A percentile compares a stretch with the other conserved stretches of the same genome.
Conservation (phyloP, 2,797 vertebrate genomes). For the Glossophaga mutica region DNA sequence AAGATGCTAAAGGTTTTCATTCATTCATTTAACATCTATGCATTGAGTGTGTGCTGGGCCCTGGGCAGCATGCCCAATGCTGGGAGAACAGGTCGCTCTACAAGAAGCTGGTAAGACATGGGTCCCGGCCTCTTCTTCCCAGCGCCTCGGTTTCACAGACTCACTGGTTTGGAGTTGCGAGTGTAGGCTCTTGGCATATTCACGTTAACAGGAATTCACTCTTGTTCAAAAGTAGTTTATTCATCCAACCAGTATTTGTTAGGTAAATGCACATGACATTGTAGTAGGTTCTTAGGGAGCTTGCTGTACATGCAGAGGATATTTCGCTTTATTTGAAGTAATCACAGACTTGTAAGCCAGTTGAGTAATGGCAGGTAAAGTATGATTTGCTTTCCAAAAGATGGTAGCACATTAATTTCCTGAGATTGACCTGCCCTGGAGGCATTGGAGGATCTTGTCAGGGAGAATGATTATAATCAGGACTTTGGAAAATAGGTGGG, state of each 20-base stretch:
- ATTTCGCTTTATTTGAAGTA: neutral
- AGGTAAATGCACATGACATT: neutral
- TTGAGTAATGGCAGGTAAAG: neutral
- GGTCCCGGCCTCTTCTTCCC: neutral
- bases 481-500: neutral
- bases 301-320: neutral
- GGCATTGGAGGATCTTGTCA: neutral
- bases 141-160: neutral
- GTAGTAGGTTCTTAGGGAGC: neutral
- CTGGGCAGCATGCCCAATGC: fast-evolving
- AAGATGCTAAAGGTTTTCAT: neutral
- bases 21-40: neutral
- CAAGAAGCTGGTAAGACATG: neutral
- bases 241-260: neutral
- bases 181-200: neutral
- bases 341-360: neutral
- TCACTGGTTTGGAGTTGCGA: neutral
- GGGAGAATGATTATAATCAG: neutral
- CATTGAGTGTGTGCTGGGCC: neutral
- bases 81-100: neutral
- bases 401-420: neutral
- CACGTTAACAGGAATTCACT: neutral
- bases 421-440: neutral
- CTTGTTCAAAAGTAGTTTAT: neutral
- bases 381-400: neutral